Conservation (phyloP, 2,888 invertebrate species). For the Hedya salicella region DNA sequence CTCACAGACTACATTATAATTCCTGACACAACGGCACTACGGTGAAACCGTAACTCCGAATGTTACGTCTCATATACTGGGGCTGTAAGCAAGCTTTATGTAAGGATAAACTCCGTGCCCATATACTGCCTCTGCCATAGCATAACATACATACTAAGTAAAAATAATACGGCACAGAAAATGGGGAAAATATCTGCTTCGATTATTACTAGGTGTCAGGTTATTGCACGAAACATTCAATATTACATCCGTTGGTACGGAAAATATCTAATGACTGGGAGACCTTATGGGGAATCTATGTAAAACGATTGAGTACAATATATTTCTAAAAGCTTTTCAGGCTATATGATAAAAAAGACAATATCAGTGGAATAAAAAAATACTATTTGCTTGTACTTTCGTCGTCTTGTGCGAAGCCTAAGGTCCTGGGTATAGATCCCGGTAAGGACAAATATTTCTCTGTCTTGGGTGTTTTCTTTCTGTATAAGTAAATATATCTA, state of each 20-base stretch:
- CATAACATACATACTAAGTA: conserved; percentile 29
- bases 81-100: conserved; percentile 20
- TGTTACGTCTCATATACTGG: conserved; percentile 19
- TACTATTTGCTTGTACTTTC: too few species aligned
- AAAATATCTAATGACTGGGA: conserved; percentile 9
- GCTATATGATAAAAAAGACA: too few species aligned
- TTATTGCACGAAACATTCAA: conserved; percentile 25
- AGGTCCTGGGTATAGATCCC: too few species aligned
- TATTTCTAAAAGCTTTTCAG: too few species aligned
- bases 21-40: conserved; percentile 13
- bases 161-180: conserved; percentile 32
- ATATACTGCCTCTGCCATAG: conserved; percentile 17
- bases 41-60: conserved; percentile 11
- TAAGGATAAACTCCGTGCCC: conserved; percentile 7
- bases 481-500: too few species aligned
- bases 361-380: too few species aligned
- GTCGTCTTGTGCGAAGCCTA: too few species aligned
- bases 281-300: neutral
- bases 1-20: conserved; percentile 26
- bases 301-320: too few species aligned
- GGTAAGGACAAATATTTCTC: too few species aligned
- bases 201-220: conserved; percentile 21
- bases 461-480: too few species aligned
- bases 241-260: conserved; percentile 1
- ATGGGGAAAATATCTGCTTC: conserved; percentile 36